phyloP scores from a whole-genome alignment of 64 coral and sea anemone genomes.

The Exaiptasia diaphana region DNA sequence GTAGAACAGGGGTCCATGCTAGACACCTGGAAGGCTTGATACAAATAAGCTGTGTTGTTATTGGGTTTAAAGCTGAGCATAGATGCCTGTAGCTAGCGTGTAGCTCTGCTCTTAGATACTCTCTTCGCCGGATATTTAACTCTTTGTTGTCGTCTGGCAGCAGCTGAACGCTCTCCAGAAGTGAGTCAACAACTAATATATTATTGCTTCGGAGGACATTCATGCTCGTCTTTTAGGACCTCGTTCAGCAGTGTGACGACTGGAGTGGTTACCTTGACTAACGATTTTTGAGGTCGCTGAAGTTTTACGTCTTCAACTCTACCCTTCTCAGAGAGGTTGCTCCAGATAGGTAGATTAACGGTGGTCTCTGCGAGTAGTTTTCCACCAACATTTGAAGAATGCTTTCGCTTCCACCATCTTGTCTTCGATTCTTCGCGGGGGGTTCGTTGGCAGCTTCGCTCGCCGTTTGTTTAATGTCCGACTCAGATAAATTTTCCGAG shows the following conservation, averaged over 20 bases:
- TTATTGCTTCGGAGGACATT: slow-evolving; percentile 10
- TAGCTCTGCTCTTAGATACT: slow-evolving; percentile 39
- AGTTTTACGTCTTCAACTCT: slow-evolving; percentile 8
- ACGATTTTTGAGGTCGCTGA: slow-evolving; percentile 34
- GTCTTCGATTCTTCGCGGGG: no score
- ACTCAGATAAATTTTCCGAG: no score
- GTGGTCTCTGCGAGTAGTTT: slow-evolving; percentile 13
- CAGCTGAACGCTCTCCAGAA: slow-evolving; percentile 50
- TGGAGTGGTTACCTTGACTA: slow-evolving; percentile 23
- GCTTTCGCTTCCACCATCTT: no score
- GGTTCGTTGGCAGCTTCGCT: no score
- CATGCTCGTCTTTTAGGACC: slow-evolving; percentile 1
- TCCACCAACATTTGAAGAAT: no score
- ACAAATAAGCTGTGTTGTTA: slow-evolving; percentile 36
- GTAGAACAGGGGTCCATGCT: slow-evolving; percentile 53
- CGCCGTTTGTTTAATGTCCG: no score
- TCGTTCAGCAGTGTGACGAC: slow-evolving; percentile 23
- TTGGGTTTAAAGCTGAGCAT: slow-evolving; percentile 39
- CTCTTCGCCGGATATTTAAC: slow-evolving; percentile 17
- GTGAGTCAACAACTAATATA: not conserved
- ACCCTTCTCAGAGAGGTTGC: slow-evolving; percentile 30
- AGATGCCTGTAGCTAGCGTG: slow-evolving; percentile 16
- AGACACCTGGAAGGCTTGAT: slow-evolving; percentile 32
- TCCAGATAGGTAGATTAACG: slow-evolving; percentile 35
- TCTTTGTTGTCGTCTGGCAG: slow-evolving; percentile 21